Conservation (phyloP, 2,888 invertebrate species). For the Crocallis elinguaria region DNA sequence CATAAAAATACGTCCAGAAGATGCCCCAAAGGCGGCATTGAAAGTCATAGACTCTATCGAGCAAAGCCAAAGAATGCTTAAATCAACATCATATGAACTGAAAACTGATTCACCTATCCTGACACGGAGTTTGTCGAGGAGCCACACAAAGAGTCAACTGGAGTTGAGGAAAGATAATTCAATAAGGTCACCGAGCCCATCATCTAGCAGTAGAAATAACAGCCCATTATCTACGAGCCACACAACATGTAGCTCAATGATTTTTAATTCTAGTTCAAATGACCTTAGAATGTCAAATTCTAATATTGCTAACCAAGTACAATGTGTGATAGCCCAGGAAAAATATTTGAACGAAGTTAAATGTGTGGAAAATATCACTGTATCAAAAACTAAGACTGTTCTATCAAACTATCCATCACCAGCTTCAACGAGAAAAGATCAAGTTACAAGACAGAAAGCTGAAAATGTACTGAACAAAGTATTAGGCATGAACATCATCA, state of each 20-base stretch:
- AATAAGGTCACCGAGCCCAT: conserved; percentile 75
- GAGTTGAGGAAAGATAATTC: conserved; percentile 75
- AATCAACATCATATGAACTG: conserved; percentile 77
- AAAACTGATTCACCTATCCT: conserved; percentile 76
- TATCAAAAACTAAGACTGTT: conserved; percentile 67
- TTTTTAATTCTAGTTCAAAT: conserved; percentile 81
- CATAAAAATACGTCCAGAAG: conserved; percentile 78
- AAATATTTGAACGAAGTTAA: conserved; percentile 80
- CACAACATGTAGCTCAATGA: conserved; percentile 82
- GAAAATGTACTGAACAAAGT: conserved; percentile 79
- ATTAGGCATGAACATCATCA: conserved; percentile 77
- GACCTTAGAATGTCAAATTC: conserved; percentile 80
- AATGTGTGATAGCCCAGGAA: conserved; percentile 82
- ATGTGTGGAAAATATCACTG: conserved; percentile 78
- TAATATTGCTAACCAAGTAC: conserved; percentile 77
- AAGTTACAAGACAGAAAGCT: conserved; percentile 77
- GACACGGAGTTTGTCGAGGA: conserved; percentile 63
- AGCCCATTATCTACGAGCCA: conserved; percentile 81
- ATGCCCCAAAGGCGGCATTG: conserved; percentile 74
- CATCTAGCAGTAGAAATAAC: conserved; percentile 76
- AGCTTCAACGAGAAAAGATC: conserved; percentile 69
- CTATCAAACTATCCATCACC: conserved; percentile 68
- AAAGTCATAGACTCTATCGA: conserved; percentile 80
- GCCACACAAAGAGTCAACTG: conserved; percentile 71
- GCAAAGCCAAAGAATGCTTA: conserved; percentile 80